Conservation (phyloP, 2,113 vertebrate species). For the Hylia prasina region DNA sequence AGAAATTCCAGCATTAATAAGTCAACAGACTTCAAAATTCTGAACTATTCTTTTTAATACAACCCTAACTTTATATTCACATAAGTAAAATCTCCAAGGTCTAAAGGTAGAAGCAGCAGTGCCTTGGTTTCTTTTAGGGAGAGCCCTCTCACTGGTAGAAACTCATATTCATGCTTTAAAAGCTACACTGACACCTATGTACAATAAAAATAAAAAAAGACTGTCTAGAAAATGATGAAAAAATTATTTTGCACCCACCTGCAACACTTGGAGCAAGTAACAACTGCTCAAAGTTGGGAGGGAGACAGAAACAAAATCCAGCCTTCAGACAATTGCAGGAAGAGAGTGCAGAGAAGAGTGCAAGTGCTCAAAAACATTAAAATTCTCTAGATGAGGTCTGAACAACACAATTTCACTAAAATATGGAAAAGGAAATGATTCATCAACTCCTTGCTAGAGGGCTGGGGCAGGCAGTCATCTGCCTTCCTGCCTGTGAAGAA, state of each 20-base stretch:
- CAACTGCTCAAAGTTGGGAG: not conserved
- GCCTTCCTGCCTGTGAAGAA: not conserved
- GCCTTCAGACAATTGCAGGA: constrained; percentile 19
- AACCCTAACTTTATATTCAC: not conserved
- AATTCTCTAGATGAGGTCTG: not conserved
- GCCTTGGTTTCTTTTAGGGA: not conserved
- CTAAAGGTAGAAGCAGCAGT: not conserved
- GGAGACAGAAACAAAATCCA: not conserved
- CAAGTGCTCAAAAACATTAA: not conserved
- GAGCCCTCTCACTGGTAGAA: not conserved
- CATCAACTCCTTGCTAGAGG: not conserved
- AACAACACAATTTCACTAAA: not conserved
- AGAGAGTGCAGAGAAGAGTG: not conserved
- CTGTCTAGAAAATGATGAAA: not conserved
- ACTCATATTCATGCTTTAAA: not conserved
- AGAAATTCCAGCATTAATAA: not conserved
- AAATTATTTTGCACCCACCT: not conserved
- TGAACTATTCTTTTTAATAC: not conserved
- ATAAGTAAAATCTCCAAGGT: not conserved
- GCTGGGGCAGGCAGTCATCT: not conserved
- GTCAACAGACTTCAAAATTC: not conserved
- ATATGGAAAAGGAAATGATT: constrained; percentile 20
- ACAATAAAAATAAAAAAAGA: not conserved
- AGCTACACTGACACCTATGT: not conserved
- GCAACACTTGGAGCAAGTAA: not conserved